phyloP scores from a whole-genome alignment of 2,888 invertebrate genomes.

The Trissoscelio sp. region DNA sequence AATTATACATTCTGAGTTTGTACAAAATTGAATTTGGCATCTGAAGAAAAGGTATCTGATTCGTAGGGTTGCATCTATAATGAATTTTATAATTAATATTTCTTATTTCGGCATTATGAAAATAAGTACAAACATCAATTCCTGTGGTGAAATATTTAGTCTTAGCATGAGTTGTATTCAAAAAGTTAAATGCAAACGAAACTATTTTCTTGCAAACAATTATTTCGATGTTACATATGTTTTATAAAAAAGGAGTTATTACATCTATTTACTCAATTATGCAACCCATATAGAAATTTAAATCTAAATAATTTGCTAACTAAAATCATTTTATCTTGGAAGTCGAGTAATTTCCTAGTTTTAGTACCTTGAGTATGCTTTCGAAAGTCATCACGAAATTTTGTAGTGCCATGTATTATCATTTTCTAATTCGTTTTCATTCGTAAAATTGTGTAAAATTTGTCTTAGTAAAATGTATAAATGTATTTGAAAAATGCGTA shows the following conservation, averaged over 20 bases:
- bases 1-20: neutral
- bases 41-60: neutral
- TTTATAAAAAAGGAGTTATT: neutral
- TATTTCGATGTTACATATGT: too few species aligned
- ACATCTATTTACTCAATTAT: constrained; percentile 1
- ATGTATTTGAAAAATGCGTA: constrained; percentile 30
- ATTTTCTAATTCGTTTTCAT: constrained; percentile 32
- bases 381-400: constrained; percentile 24
- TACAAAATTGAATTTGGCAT: neutral
- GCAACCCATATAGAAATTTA: constrained; percentile 10
- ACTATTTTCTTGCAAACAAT: too few species aligned
- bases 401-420: constrained; percentile 43
- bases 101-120: too few species aligned
- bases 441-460: constrained; percentile 52
- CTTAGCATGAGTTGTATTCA: neutral
- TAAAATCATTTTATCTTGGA: constrained; percentile 11
- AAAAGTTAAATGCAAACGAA: neutral
- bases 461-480: constrained; percentile 39
- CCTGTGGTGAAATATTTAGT: constrained; percentile 9
- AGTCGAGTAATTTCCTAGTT: constrained; percentile 35
- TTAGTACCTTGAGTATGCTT: constrained; percentile 41
- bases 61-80: neutral
- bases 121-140: constrained; percentile 16
- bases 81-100: neutral
- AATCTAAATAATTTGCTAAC: constrained; percentile 16